Base-by-base conservation (phyloP, 1,140 invertebrate genomes). In the Ylistrum balloti region DNA sequence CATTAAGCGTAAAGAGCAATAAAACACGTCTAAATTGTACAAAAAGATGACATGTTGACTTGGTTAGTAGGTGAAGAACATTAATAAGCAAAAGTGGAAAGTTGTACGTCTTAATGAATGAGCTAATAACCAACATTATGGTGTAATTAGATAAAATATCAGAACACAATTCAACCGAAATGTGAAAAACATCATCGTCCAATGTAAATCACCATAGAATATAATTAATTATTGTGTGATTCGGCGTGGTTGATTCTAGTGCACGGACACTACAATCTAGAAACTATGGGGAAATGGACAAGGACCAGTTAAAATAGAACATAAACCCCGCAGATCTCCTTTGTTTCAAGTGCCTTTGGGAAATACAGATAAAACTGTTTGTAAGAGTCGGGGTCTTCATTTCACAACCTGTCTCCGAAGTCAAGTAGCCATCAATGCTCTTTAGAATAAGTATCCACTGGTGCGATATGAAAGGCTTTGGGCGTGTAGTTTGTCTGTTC, bases 331-430 rank as follows among this genome's bases (percentile, higher is more conserved):
- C 56, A 74, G 56, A 74, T 74, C 56, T n/a, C 28, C 41, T 74
- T 74, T 74, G 56, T 74, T 74, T 74, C n/a, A 74, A 74, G 56
- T 74, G 56, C 56, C 56, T 74, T 74, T 28, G n/a, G 56, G 56
- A n/a, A 74, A 74, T 74, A 74, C 56, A 74, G 56, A 74, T 74
- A 74, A 74, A 28, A 74, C n/a, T 74, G 56, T 74, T 74, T 74
- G 56, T 74, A 74, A 74, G 56, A 74, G 22, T 17, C 56, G 9
- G 56, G 56, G 56, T 74, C 56, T 74, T 74, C 56, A 74, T 3
- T n/a, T 5, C 56, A 74, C 28, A 74, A 74, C 56, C 56, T 74
- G 56, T 74, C 56, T 74, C 56, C 56, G 56, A 74, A 74, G 56
- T 74, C 56, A 74, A 74, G 56, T 74, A 74, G 56, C 56, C 56